A percentile compares a stretch with the other conserved stretches of the same genome.
These are phyloP conservation scores for Aromia moschata DNA, from an alignment of 2,888 invertebrate species.

Conservation along the genomic window DNA sequence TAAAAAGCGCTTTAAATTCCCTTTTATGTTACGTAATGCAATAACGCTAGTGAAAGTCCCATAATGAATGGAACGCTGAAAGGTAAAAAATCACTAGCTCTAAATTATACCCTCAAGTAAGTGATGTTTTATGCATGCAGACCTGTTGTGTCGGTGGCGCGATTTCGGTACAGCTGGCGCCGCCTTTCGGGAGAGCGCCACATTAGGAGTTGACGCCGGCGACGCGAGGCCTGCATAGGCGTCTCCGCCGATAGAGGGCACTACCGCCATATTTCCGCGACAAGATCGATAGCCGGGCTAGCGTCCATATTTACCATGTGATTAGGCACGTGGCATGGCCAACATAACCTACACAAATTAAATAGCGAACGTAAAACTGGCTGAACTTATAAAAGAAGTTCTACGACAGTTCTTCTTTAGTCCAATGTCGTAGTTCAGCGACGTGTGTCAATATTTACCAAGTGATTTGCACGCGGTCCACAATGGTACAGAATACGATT, in stretches of 20 bases:
- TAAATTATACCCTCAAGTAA: slow-evolving; percentile 23
- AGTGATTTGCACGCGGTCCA: too few relatives aligned
- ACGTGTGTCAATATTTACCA: too few relatives aligned
- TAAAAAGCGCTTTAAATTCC: background rate
- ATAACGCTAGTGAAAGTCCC: background rate
- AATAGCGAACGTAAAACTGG: too few relatives aligned
- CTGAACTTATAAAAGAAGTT: too few relatives aligned
- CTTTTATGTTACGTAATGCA: background rate
- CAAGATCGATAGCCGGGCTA: slow-evolving; percentile 51
- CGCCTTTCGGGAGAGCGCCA: slow-evolving; percentile 39
- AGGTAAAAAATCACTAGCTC: slow-evolving; percentile 16
- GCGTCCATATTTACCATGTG: slow-evolving; percentile 50
- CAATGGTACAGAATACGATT: too few relatives aligned
- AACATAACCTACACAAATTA: slow-evolving; percentile 13
- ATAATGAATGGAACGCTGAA: slow-evolving; percentile 23
- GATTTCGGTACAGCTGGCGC: slow-evolving; percentile 32
- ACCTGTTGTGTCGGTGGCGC: slow-evolving; percentile 35
- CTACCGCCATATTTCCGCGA: slow-evolving; percentile 35
- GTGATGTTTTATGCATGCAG: slow-evolving; percentile 36
- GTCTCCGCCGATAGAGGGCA: slow-evolving; percentile 48
- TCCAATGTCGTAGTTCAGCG: too few relatives aligned
- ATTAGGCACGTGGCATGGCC: slow-evolving; percentile 15
- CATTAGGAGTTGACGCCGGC: slow-evolving; percentile 38
- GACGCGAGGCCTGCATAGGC: slow-evolving; percentile 21
- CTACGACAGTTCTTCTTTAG: too few relatives aligned